phyloP scores from a whole-genome alignment of 2,888 invertebrate species.

The Yponomeuta plumbellus region DNA sequence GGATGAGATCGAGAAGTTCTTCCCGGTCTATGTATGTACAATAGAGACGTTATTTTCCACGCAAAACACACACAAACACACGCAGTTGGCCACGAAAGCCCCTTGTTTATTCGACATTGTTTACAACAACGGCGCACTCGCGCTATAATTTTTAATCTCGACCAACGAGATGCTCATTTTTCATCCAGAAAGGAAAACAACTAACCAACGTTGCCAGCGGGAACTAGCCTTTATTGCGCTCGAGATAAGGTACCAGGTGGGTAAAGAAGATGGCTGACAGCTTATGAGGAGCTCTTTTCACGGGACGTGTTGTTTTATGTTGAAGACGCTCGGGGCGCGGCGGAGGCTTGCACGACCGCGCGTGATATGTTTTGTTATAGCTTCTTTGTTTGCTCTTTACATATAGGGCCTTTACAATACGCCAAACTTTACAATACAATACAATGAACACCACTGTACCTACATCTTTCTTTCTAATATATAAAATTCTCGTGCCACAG shows the following conservation, averaged over 20 bases:
- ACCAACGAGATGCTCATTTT: constrained; percentile 68
- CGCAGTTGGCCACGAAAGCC: neutral
- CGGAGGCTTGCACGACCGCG: neutral
- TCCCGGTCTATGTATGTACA: neutral
- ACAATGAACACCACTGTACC: no score
- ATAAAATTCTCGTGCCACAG: no score
- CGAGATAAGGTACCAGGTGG: constrained; percentile 24
- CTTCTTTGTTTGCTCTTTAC: neutral
- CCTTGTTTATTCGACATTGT: constrained; percentile 17
- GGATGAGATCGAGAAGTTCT: neutral
- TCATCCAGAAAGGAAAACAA: constrained; percentile 46
- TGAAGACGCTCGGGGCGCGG: neutral
- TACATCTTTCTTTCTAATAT: no score
- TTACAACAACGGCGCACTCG: constrained; percentile 43
- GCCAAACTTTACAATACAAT: no score
- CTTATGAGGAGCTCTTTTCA: constrained; percentile 52
- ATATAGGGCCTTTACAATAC: neutral
- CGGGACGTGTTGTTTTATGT: constrained; percentile 5
- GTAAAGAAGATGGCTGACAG: constrained; percentile 38
- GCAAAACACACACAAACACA: neutral
- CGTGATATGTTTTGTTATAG: constrained; percentile 5
- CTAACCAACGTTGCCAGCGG: constrained; percentile 20
- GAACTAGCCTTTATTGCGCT: constrained; percentile 33
- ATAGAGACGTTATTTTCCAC: neutral
- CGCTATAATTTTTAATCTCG: constrained; percentile 68